phyloP scores from a whole-genome alignment of 2,888 invertebrate genomes.

The Drosophila melanosoma region DNA sequence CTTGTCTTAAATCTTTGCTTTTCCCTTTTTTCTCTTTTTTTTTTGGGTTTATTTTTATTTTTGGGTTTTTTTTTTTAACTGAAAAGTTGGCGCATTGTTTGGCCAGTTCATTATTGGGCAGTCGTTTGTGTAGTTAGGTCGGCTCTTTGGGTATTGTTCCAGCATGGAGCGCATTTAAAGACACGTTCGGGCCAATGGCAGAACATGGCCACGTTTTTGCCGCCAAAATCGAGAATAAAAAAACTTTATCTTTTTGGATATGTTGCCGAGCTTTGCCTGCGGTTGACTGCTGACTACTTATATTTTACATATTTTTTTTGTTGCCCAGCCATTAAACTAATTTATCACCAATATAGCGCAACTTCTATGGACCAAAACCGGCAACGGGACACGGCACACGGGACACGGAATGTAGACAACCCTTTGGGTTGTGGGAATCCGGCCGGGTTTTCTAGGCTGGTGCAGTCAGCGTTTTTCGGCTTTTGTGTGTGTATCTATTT shows the following conservation, averaged over 20 bases:
- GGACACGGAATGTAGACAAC: conserved; percentile 49
- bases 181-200: conserved; percentile 52
- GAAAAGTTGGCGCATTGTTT: conserved; percentile 68
- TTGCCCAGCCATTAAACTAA: conserved; percentile 74
- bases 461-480: conserved; percentile 43
- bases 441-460: conserved; percentile 16
- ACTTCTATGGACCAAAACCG: conserved; percentile 28
- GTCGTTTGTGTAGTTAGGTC: conserved; percentile 47
- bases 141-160: conserved; percentile 45
- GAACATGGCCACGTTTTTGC: conserved; percentile 50
- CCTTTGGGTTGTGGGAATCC: conserved; percentile 69
- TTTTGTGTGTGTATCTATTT: conserved; percentile 64
- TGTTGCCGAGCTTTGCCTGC: conserved; percentile 51
- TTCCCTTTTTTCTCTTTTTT: not conserved
- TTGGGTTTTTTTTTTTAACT: conserved; percentile 49
- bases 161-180: conserved; percentile 50
- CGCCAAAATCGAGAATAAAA: conserved; percentile 58
- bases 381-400: conserved; percentile 28
- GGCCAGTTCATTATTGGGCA: conserved; percentile 70
- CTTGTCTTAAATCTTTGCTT: conserved; percentile 30
- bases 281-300: conserved; percentile 51
- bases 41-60: conserved; percentile 18
- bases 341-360: conserved; percentile 81
- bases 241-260: conserved; percentile 53
- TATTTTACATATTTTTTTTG: conserved; percentile 19